phyloP scores from a whole-genome alignment of 2,888 invertebrate species.

The Acleris laterana region DNA sequence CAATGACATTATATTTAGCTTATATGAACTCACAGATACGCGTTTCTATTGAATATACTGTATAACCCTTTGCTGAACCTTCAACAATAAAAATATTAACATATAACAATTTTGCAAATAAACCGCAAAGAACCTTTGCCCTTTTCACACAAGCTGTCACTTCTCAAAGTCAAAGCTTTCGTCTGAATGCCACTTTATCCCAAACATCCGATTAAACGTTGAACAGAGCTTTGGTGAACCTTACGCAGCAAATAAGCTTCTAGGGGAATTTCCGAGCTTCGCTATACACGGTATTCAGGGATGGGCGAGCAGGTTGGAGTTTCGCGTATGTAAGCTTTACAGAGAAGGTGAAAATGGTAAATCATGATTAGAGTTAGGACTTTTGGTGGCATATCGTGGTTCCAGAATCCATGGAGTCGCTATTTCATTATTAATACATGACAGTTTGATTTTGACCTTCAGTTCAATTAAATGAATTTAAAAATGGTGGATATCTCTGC shows the following conservation, averaged over 20 bases:
- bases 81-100: no score
- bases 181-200: constrained; percentile 21
- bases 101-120: background rate
- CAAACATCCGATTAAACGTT: constrained; percentile 31
- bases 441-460: no score
- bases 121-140: background rate
- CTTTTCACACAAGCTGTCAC: constrained; percentile 18
- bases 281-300: constrained; percentile 6
- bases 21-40: no score
- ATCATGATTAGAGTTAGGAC: background rate
- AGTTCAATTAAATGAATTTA: no score
- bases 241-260: constrained; percentile 25
- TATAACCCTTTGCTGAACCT: no score
- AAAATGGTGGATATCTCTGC: no score
- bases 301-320: constrained; percentile 5
- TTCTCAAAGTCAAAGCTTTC: constrained; percentile 12
- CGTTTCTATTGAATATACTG: no score
- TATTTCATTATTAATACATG: no score
- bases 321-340: constrained; percentile 9
- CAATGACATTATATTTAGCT: no score
- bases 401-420: no score
- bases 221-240: constrained; percentile 22
- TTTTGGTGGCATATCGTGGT: no score
- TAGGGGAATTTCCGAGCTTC: constrained; percentile 8
- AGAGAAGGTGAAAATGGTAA: background rate